These are phyloP conservation scores for Lepidurus couesii DNA, from an alignment of 1,140 invertebrate species.

Conservation along the genomic window DNA sequence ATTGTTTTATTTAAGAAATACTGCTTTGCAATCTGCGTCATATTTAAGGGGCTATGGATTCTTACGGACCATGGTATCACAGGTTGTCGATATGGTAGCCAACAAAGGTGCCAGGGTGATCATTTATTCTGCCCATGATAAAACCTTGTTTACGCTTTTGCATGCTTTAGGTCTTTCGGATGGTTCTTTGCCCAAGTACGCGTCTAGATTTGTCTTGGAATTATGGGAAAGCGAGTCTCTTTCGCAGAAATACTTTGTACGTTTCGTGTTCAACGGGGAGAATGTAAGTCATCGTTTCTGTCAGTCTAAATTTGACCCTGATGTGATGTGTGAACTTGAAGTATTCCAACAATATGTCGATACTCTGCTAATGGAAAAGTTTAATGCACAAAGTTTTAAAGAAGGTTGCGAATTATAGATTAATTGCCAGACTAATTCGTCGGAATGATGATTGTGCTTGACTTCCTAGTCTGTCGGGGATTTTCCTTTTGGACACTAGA, in stretches of 20 bases:
- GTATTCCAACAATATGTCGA: neutral
- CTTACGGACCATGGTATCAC: neutral
- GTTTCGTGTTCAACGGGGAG: neutral
- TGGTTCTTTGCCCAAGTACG: neutral
- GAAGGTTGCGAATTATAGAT: neutral
- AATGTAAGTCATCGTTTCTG: neutral
- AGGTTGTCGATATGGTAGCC: neutral
- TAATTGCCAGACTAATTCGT: neutral
- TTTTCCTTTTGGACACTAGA: too few relatives aligned
- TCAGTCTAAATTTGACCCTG: neutral
- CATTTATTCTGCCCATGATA: neutral
- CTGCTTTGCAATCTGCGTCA: neutral
- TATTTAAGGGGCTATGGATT: neutral
- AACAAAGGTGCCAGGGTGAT: slow-evolving; percentile 7
- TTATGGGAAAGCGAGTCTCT: neutral
- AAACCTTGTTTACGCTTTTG: neutral
- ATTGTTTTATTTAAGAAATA: neutral
- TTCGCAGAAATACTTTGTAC: neutral
- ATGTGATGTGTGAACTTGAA: slow-evolving; percentile 5
- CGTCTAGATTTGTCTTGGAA: neutral
- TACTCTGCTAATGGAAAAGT: neutral
- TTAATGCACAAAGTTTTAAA: slow-evolving; percentile 1
- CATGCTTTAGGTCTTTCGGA: neutral
- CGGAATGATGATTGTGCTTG: neutral
- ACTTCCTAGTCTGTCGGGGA: neutral